Conservation (phyloP, 2,888 invertebrate species). For the Sthenelais limicola region DNA sequence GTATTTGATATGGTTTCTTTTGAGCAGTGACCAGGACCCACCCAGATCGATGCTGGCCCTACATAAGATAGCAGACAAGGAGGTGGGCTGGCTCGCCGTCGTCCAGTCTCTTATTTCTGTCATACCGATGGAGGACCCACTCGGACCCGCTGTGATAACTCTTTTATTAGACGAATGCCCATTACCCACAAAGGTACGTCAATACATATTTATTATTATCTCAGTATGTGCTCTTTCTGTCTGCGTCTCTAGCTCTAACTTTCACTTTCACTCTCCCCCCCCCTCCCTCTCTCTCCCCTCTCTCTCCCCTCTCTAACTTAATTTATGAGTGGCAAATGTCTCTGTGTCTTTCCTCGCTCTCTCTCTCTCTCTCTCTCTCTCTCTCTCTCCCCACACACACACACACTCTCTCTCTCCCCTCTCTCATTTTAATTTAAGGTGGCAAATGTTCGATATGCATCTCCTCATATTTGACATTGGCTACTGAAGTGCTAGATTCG, state of each 20-base stretch:
- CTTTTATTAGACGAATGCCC: slow-evolving; percentile 92
- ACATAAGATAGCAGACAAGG: slow-evolving; percentile 82
- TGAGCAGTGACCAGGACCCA: slow-evolving; percentile 87
- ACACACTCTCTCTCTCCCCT: slow-evolving; percentile 2
- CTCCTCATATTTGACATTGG: background rate
- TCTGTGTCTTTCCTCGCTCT: background rate
- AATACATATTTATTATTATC: too few relatives aligned
- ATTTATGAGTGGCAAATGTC: too few relatives aligned
- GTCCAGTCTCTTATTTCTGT: slow-evolving; percentile 86
- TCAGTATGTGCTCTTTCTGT: too few relatives aligned
- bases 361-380: slow-evolving; percentile 6
- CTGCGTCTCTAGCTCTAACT: too few relatives aligned
- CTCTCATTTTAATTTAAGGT: background rate
- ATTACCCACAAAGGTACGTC: slow-evolving; percentile 84
- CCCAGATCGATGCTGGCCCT: slow-evolving; percentile 87
- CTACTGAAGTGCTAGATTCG: too few relatives aligned
- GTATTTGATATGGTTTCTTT: background rate
- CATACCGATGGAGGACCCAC: slow-evolving; percentile 83
- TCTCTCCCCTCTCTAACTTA: too few relatives aligned
- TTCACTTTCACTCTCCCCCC: background rate
- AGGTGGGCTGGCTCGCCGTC: slow-evolving; percentile 87
- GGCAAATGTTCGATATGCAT: background rate
- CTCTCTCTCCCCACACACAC: slow-evolving; percentile 1
- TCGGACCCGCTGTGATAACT: slow-evolving; percentile 92
- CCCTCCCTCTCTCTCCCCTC: slow-evolving; percentile 6